These are phyloP conservation scores for Dendronephthya gigantea DNA, from an alignment of 64 coral and sea anemone genomes.

Conservation along the genomic window DNA sequence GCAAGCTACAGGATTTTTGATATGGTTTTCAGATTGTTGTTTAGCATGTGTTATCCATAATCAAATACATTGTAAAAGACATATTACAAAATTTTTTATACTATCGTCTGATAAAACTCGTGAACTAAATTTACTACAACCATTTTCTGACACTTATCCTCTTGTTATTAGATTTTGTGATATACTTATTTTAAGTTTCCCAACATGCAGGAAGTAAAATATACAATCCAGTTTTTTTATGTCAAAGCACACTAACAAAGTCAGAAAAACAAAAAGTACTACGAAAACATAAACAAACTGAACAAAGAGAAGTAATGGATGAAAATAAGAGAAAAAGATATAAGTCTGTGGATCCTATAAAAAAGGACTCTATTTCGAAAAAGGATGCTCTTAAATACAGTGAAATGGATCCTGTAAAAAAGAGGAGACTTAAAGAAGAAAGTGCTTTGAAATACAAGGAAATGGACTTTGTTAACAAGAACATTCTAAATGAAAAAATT, in stretches of 20 bases:
- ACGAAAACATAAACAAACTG: not conserved
- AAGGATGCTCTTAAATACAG: not conserved
- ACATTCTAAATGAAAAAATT: not conserved
- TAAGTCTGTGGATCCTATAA: not conserved
- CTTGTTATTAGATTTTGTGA: not conserved
- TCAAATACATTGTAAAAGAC: not conserved
- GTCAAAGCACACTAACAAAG: not conserved
- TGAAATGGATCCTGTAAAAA: not conserved
- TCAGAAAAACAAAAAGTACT: not conserved
- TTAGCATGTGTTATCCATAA: conserved; percentile 13
- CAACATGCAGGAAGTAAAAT: not conserved
- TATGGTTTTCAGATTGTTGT: conserved; percentile 1
- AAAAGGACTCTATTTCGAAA: not conserved
- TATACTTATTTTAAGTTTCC: not conserved
- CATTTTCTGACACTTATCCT: not conserved
- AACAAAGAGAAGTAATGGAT: not conserved
- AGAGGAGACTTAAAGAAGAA: not conserved
- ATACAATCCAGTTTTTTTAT: not conserved
- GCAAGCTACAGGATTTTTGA: conserved; percentile 16
- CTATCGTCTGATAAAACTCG: not conserved
- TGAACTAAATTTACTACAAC: not conserved
- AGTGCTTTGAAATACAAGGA: not conserved
- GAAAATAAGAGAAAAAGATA: not conserved
- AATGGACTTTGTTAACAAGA: not conserved
- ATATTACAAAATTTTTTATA: conserved; percentile 9